Percentiles rank a stretch among this genome's conserved stretches.
Evolutionary conservation across 2,113 vertebrate genomes (phyloP).

Genomic region (Tinamus guttatus): DNA sequence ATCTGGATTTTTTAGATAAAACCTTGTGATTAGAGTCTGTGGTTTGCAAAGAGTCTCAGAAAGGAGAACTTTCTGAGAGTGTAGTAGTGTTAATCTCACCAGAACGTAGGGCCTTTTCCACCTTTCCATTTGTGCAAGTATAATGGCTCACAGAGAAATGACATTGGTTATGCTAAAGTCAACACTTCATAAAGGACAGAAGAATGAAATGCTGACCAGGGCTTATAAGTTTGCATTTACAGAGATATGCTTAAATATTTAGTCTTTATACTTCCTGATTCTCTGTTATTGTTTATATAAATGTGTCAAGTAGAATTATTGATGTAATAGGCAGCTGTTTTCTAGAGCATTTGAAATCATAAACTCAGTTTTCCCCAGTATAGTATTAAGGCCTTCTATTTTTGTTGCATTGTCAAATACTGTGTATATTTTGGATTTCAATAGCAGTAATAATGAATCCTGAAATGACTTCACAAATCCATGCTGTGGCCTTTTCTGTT

Average conservation of each 20-base stretch:
- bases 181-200: slow-evolving; percentile 19
- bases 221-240: slow-evolving; percentile 46
- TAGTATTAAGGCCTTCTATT: neutral
- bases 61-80: neutral
- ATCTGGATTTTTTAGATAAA: neutral
- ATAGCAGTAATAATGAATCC: neutral
- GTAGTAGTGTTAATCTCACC: neutral
- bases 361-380: neutral
- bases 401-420: neutral
- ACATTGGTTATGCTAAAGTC: neutral
- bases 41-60: neutral
- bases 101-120: neutral
- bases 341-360: neutral
- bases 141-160: neutral
- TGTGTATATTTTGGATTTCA: neutral
- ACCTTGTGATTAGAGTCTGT: neutral
- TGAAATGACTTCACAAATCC: neutral
- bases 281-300: neutral
- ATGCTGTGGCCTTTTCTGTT: neutral
- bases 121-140: neutral
- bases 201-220: neutral
- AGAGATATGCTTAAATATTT: slow-evolving; percentile 14
- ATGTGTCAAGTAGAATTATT: neutral
- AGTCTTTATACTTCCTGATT: neutral
- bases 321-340: neutral